phyloP scores from a whole-genome alignment of 2,888 invertebrate genomes.

The Rosalia funebris region DNA sequence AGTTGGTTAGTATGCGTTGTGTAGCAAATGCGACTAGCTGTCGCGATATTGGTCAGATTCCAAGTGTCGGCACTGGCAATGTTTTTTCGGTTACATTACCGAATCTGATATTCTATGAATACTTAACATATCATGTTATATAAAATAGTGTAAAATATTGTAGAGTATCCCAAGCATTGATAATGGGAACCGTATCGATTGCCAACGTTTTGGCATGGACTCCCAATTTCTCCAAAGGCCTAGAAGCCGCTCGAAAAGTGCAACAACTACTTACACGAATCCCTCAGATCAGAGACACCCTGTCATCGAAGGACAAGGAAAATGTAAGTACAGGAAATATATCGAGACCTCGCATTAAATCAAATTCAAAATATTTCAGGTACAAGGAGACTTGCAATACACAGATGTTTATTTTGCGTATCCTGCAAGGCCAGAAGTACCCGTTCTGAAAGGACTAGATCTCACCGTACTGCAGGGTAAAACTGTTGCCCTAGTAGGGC shows the following conservation, averaged over 20 bases:
- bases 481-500: background rate
- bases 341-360: too few relatives aligned
- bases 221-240: conserved; percentile 83
- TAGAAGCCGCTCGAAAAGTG: conserved; percentile 76
- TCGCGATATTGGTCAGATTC: too few relatives aligned
- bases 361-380: too few relatives aligned
- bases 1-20: too few relatives aligned
- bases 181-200: conserved; percentile 77
- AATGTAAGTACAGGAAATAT: too few relatives aligned
- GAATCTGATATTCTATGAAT: too few relatives aligned
- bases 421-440: background rate
- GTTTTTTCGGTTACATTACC: too few relatives aligned
- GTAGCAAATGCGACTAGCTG: too few relatives aligned
- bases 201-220: conserved; percentile 76
- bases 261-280: conserved; percentile 71
- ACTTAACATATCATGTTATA: too few relatives aligned
- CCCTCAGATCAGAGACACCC: conserved; percentile 68
- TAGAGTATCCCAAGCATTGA: conserved; percentile 78
- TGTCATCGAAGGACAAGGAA: conserved; percentile 48
- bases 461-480: background rate
- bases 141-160: too few relatives aligned
- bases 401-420: background rate
- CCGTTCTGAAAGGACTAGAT: background rate
- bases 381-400: background rate
- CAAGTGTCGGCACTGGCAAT: too few relatives aligned